Base-by-base conservation (phyloP, 23 tunicate genomes). In the Trididemnum miniatum region DNA sequence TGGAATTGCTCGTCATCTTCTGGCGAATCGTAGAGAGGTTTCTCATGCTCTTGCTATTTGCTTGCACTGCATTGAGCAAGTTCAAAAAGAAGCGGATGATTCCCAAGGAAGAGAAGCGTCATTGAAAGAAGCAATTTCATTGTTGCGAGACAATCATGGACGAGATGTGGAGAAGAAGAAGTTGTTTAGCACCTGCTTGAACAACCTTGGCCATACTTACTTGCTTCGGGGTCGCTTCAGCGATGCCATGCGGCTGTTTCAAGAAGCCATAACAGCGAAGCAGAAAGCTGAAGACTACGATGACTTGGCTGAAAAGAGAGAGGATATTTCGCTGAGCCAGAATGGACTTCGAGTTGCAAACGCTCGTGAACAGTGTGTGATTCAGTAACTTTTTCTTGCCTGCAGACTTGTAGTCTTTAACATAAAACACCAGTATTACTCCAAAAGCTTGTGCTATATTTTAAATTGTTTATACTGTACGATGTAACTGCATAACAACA, bases 241-340 rank as follows among this genome's bases (percentile, higher is more conserved):
- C 18, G 84, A 63, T 5, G 84, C 84, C 2, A 15, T 18, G 1
- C 30, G 59, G 2, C 64, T 23, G 4, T 80, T 80, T 32, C 31
- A 30, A 2, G 30, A 80, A 80, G 74, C 84, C 31, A 64, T 80
- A 34, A 34, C 74, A n/a, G 73, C 84, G 20, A 77, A 77, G 82
- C 37, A 77, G 38, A 52, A 57, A 28, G 82, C 82, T 5, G 20
- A 52, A 51, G 67, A 77, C 36, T 77, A 77, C 27, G 82, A 54
- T 57, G 28, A 37, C 2, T 36, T 20, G 1, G 82, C 82, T 7
- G 82, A 52, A 27, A 77, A 77, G 31, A 52, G 18, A 77, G 67
- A 77, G 38, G 82, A 77, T 77, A 57, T 77, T 20, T 35, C 52
- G 20, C 9, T 24, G 28, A 77, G 82, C 31, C 32, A 77, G 27